Evolutionary conservation across 1,140 invertebrate genomes (phyloP), one percentile per base, ranked within the genome.

Genomic region (Drosophila bifasciata): DNA sequence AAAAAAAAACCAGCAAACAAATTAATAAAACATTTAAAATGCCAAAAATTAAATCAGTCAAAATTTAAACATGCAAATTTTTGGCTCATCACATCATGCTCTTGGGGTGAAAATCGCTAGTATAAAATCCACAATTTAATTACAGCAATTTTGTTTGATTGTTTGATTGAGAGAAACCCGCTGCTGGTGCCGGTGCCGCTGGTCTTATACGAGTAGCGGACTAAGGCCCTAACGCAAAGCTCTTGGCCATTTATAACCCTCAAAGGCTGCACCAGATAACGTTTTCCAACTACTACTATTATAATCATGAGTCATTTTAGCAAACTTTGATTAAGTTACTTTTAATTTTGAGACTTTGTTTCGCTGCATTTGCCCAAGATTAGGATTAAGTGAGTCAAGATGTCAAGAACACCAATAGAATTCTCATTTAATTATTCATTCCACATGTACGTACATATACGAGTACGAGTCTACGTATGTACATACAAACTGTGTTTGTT

Each of bases 131-230:
- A 9, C 32, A 19, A 25, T 41, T 41, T 67, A 67, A 69, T 69
- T 56, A 43, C 66, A 48, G 55, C 21, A 68, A 68, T 68, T 68
- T 69, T 28, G 44, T 68, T 69, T 69, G 63, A 69, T 69, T 28
- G 44, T 68, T 69, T 69, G 63, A 69, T 69, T 56, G 53, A 21
- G 41, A 39, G 17, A 68, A 67, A 66, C 48, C n/a, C 23, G 21
- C 32, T 21, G 23, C 6, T 1, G 23, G 5, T 25, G 23, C 3
- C 19, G 19, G 2, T 28, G 32, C 11, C 11, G 32, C 32, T 53
- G 48, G 50, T 48, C 68, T 40, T 23, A 51, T 64, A n/a, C n/a
- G n/a, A n/a, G n/a, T n/a, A 64, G 62, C 62, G 62, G 49, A 68
- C 67, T 28, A 48, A 17, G 46, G 56, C 68, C 62, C 68, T 56